Base-by-base conservation (phyloP, 2,797 vertebrate genomes). In the Myiotriccus ornatus region DNA sequence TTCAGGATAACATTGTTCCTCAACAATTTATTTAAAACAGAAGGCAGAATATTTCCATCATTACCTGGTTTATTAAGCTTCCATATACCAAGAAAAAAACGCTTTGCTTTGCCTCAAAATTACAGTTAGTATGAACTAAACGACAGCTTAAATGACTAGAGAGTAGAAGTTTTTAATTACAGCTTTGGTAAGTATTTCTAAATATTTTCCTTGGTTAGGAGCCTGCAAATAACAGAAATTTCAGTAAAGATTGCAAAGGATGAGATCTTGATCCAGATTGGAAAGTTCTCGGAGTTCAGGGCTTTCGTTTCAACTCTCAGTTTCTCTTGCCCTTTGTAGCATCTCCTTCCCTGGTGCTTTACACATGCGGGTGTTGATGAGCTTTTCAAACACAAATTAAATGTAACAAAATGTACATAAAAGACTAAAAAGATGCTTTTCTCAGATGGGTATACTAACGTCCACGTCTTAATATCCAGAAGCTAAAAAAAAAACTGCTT, bases 11-110 rank as follows among this genome's bases (percentile, higher is more conserved):
- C 34, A 24, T 75, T 71, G 87, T 37, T 89, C 64, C 69, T 73
- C 77, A 85, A 78, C 87, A 93, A 79, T 78, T 88, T 84, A 57
- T 79, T 80, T 92, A 78, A 90, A 95, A 60, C 23, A 90, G 59
- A 35, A 82, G 41, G 41, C 32, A 95, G 82, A 82, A 32, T 90
- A 86, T 90, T 87, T 95, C 67, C 18, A 47, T 82, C 5, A 2
- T 90, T 95, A 79, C 37, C 65, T 80, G 44, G 21, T 65, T 90
- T 87, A 79, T 90, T 90, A 79, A 80, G 41, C 59, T 82, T 67
- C 77, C 24, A 69, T 63, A 71, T 37, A 52, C 5, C 47, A 82
- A 78, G 30, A 55, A 84, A 85, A 84, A 63, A 63, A 5, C 25
- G 28, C 41, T 17, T 11, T 28, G n/a, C 2, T 96, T 93, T 67